A percentile compares a stretch with the other conserved stretches of the same genome.
Evolutionary conservation across 2,113 vertebrate genomes (phyloP).

Genomic region (Xyrauchen texanus): DNA sequence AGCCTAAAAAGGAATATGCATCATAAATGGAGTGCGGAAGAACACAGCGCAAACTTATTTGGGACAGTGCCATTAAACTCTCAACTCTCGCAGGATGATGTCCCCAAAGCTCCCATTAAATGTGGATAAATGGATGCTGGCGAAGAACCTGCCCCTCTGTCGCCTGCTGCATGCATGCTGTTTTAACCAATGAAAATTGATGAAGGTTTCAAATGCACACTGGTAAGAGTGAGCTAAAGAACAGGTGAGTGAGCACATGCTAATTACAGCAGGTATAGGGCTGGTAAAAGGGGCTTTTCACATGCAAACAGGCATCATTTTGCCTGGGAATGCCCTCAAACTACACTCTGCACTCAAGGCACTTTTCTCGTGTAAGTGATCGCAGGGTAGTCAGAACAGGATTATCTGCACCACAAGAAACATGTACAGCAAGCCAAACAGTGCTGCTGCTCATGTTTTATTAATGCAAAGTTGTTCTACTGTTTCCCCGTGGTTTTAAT

Average conservation of each 20-base stretch:
- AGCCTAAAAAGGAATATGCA: constrained; percentile 79
- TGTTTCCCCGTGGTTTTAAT: constrained; percentile 63
- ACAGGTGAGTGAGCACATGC: neutral
- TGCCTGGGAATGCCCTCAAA: neutral
- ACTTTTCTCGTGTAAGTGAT: constrained; percentile 23
- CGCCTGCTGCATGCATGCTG: constrained; percentile 39
- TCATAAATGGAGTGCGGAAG: constrained; percentile 71
- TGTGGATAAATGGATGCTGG: constrained; percentile 64
- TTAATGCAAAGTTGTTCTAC: constrained; percentile 69
- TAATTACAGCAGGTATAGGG: constrained; percentile 18
- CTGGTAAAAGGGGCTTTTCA: constrained; percentile 48
- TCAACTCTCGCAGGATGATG: constrained; percentile 45
- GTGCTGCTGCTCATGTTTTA: constrained; percentile 67
- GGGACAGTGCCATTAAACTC: constrained; percentile 60
- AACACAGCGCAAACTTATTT: constrained; percentile 71
- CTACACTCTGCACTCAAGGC: neutral
- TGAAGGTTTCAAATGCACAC: constrained; percentile 57
- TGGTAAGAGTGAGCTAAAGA: constrained; percentile 49
- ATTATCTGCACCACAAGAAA: constrained; percentile 31
- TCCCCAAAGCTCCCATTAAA: constrained; percentile 52
- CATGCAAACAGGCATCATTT: constrained; percentile 31
- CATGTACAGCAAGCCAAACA: constrained; percentile 45
- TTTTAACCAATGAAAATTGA: constrained; percentile 54
- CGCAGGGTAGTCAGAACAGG: constrained; percentile 18
- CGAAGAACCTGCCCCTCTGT: constrained; percentile 37